Evolutionary conservation across 2,888 invertebrate species (phyloP), one percentile per base, ranked within the genome.

Genomic region (Taenaris catops): DNA sequence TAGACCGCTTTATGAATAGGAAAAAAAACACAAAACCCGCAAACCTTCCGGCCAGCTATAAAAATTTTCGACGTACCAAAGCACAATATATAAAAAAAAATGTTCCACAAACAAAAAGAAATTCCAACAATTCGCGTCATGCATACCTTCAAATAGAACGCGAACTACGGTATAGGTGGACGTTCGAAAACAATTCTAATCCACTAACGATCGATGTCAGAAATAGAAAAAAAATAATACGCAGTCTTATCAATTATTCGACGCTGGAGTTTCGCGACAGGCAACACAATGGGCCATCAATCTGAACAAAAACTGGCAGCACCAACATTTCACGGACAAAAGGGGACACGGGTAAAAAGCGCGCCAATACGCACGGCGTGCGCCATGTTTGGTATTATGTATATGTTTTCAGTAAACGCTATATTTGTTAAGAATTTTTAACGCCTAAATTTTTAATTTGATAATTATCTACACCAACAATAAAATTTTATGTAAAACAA

Each of bases 271-370:
- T 80, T 71, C 49, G 59, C 69, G 70, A 63, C 55, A 57, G 64
- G 73, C 59, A 69, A 76, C 72, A 80, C 81, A 81, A 83, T 80
- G 76, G 76, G 52, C 69, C 71, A 75, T 81, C 80, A 78, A 78
- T 79, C 59, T 59, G 40, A 56, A 51, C 47, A 79, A 74, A 76
- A 78, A 71, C 65, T 68, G 61, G 69, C 66, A 70, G 70, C 72
- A 69, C 67, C 62, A 59, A 66, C 63, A 65, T 68, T 57, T 63
- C 53, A 52, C 16, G 21, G 56, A 70, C 70, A 75, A 76, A 63
- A 58, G 61, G 51, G n/a, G n/a, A n/a, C n/a, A 3, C 57, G 55
- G 46, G 58, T 51, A 58, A 58, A 67, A 62, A 58, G 54, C 43
- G 48, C 53, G 52, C 34, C 41, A 46, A 49, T 25, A 38, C 25